phyloP scores from a whole-genome alignment of 2,113 vertebrate species.

The Atlantisia rogersi region DNA sequence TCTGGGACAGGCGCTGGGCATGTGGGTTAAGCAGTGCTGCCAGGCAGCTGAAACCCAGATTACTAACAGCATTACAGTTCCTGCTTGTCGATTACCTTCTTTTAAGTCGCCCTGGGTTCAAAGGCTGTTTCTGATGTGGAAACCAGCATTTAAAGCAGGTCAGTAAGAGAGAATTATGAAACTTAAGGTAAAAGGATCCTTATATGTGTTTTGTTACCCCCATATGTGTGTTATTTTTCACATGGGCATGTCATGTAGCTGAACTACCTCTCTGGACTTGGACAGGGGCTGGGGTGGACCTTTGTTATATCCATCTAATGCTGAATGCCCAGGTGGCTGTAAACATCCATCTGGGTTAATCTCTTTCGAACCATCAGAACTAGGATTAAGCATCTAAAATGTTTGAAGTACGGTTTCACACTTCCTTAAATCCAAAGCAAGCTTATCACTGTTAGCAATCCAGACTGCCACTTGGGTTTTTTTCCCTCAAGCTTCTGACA shows the following conservation, averaged over 20 bases:
- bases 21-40: no score
- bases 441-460: background rate
- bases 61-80: background rate
- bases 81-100: background rate
- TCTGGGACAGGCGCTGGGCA: background rate
- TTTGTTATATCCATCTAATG: rapidly evolving
- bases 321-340: background rate
- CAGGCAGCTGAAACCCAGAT: background rate
- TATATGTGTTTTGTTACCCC: background rate
- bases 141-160: background rate
- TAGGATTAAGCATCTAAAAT: background rate
- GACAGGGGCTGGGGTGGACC: no score
- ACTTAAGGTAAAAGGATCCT: background rate
- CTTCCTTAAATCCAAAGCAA: background rate
- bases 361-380: background rate
- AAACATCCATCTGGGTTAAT: background rate
- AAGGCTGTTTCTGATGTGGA: background rate
- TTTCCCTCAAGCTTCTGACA: background rate
- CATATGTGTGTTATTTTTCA: background rate
- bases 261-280: background rate
- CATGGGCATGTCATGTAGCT: background rate
- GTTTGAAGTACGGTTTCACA: background rate
- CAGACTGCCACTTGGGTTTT: background rate
- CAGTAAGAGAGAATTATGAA: background rate
- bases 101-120: background rate